Conservation (phyloP, 64 coral and sea anemone genomes). For the Porites lutea region DNA sequence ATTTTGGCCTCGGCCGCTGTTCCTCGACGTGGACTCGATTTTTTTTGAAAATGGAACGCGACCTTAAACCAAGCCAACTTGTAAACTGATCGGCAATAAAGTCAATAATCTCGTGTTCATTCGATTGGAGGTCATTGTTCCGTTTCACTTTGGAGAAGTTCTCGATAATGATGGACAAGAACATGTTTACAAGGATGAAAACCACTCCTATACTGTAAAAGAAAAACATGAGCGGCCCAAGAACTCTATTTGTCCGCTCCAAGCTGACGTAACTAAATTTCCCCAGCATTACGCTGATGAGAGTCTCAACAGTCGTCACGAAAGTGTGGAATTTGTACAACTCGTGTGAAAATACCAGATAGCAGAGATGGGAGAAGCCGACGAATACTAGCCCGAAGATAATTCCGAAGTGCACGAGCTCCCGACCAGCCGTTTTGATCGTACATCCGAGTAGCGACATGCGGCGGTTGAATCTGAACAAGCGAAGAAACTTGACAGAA, state of each 20-base stretch:
- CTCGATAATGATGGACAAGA: slow-evolving; percentile 94
- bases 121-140: slow-evolving; percentile 92
- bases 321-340: slow-evolving; percentile 92
- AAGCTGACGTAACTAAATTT: slow-evolving; percentile 95
- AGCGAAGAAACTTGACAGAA: slow-evolving; percentile 93
- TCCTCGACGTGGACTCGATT: slow-evolving; percentile 47
- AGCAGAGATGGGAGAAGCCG: slow-evolving; percentile 83
- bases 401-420: slow-evolving; percentile 77
- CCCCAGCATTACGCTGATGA: slow-evolving; percentile 92
- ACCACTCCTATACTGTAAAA: slow-evolving; percentile 89
- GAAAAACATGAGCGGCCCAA: slow-evolving; percentile 85
- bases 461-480: slow-evolving; percentile 92
- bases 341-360: slow-evolving; percentile 83
- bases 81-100: slow-evolving; percentile 90
- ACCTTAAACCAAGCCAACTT: slow-evolving; percentile 74
- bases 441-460: slow-evolving; percentile 95
- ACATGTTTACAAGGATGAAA: slow-evolving; percentile 93
- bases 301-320: slow-evolving; percentile 80
- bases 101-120: slow-evolving; percentile 96
- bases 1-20: neutral
- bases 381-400: slow-evolving; percentile 92
- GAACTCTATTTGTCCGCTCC: slow-evolving; percentile 72
- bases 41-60: slow-evolving; percentile 68
- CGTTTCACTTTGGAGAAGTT: slow-evolving; percentile 88
- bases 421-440: slow-evolving; percentile 59